Evolutionary conservation across 2,113 vertebrate genomes (phyloP).

Genomic region (Clarias batrachus): DNA sequence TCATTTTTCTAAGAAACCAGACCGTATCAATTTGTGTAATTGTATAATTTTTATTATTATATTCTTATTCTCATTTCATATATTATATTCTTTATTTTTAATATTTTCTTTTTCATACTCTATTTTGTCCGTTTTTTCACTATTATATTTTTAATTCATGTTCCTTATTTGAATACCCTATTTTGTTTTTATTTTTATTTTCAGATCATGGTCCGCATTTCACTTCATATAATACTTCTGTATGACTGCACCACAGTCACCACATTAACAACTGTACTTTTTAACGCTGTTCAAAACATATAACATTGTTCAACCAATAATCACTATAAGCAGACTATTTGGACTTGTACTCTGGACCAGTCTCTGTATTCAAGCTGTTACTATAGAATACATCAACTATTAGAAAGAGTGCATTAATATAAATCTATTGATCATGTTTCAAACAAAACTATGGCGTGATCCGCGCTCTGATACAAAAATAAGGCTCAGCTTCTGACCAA

Average conservation of each 20-base stretch:
- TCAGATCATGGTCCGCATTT: too few relatives aligned
- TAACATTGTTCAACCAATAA: background rate
- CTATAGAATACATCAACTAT: background rate
- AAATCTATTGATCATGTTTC: background rate
- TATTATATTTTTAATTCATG: too few relatives aligned
- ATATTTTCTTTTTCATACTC: too few relatives aligned
- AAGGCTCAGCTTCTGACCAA: background rate
- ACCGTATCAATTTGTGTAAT: background rate
- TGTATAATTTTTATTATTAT: too few relatives aligned
- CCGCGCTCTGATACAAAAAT: background rate
- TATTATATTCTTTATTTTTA: too few relatives aligned
- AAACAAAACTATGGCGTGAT: background rate
- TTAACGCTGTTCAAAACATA: background rate
- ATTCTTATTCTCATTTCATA: too few relatives aligned
- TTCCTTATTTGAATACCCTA: too few relatives aligned
- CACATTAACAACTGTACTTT: background rate
- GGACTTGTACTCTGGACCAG: background rate
- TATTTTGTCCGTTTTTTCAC: too few relatives aligned
- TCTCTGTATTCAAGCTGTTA: background rate
- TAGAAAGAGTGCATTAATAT: background rate
- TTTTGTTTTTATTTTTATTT: too few relatives aligned
- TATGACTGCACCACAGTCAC: too few relatives aligned
- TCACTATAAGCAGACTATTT: background rate
- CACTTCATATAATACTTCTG: too few relatives aligned
- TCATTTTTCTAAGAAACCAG: background rate